phyloP scores from a whole-genome alignment of 1,140 invertebrate genomes.

The Calephelis nemesis region DNA sequence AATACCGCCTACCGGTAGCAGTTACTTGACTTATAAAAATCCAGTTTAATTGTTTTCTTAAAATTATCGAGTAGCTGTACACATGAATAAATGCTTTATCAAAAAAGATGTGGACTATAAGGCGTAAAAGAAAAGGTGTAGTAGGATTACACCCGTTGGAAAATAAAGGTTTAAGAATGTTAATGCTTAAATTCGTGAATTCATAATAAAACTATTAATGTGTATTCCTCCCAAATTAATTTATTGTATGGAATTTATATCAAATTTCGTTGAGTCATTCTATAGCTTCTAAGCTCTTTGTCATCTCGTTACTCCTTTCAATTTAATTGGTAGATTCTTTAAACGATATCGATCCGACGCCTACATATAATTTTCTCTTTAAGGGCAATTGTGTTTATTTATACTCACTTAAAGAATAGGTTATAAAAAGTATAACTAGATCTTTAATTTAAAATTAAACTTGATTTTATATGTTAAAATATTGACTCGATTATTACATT shows the following conservation, averaged over 20 bases:
- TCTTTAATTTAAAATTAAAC: constrained; percentile 6
- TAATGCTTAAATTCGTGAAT: too few relatives aligned
- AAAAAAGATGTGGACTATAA: too few relatives aligned
- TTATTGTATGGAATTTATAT: background rate
- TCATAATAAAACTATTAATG: too few relatives aligned
- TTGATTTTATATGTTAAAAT: background rate
- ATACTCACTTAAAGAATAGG: constrained; percentile 16
- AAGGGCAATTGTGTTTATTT: constrained; percentile 33
- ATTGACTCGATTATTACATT: too few relatives aligned
- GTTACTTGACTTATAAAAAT: too few relatives aligned
- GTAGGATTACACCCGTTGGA: too few relatives aligned
- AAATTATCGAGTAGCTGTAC: too few relatives aligned
- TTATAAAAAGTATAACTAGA: constrained; percentile 5
- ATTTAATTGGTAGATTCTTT: constrained; percentile 71
- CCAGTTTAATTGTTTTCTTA: too few relatives aligned
- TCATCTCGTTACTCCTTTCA: constrained; percentile 47
- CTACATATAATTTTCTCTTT: constrained; percentile 29
- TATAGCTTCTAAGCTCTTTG: constrained; percentile 25
- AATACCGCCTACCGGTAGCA: too few relatives aligned
- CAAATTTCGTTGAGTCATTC: background rate
- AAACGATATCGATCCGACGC: constrained; percentile 54
- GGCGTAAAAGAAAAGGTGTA: too few relatives aligned
- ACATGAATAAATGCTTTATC: too few relatives aligned
- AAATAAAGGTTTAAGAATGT: too few relatives aligned
- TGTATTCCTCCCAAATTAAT: background rate